Evolutionary conservation across 2,797 vertebrate species (phyloP).

Genomic region (Gymnothorax reevesii): DNA sequence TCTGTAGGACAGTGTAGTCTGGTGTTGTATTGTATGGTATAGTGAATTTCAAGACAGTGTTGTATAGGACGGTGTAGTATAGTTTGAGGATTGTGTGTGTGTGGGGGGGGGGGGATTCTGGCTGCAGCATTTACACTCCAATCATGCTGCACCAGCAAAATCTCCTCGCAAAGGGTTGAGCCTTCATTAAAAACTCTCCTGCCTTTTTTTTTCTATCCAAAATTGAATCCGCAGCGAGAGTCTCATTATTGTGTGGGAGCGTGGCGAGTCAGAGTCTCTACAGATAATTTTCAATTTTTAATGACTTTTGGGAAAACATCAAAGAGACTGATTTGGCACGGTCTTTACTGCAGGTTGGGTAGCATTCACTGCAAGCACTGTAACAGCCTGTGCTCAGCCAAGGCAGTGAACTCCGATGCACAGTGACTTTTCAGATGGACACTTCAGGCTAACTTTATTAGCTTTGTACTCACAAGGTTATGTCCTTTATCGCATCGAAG

Average conservation of each 20-base stretch:
- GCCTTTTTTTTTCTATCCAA: constrained; percentile 42
- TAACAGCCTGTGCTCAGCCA: background rate
- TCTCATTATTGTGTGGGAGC: constrained; percentile 58
- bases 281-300: constrained; percentile 56
- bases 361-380: constrained; percentile 16
- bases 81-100: background rate
- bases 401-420: constrained; percentile 22
- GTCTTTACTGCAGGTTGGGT: constrained; percentile 39
- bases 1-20: too few relatives aligned
- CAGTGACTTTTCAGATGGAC: constrained; percentile 8
- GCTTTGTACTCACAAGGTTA: background rate
- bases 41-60: too few relatives aligned
- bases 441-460: constrained; percentile 14
- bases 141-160: constrained; percentile 25
- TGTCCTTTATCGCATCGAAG: background rate
- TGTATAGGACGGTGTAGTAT: too few relatives aligned
- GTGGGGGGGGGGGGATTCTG: constrained; percentile 7
- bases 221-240: constrained; percentile 58
- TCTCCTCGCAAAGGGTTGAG: constrained; percentile 49
- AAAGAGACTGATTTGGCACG: constrained; percentile 45
- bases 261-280: constrained; percentile 45
- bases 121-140: constrained; percentile 21
- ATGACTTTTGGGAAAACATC: constrained; percentile 63
- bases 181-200: constrained; percentile 64
- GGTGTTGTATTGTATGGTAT: too few relatives aligned